Conservation (phyloP, 2,113 vertebrate species). For the Barnardius zonarius region DNA sequence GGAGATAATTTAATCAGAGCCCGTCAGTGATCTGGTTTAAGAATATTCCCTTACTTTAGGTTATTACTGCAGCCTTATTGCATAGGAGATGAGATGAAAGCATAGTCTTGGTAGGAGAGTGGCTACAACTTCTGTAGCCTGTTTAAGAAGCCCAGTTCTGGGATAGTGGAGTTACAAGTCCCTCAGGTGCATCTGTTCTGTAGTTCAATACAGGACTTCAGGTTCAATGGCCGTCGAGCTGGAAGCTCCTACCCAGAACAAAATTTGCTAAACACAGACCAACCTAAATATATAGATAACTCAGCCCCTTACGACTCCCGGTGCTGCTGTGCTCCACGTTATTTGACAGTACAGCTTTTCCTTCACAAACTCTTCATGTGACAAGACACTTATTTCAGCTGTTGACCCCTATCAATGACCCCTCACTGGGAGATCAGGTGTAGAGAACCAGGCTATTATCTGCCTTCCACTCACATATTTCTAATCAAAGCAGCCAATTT, state of each 20-base stretch:
- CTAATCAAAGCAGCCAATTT: constrained; percentile 70
- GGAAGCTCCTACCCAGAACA: not conserved
- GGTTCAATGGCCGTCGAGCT: not conserved
- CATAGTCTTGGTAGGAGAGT: not conserved
- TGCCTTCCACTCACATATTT: constrained; percentile 50
- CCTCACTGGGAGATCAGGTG: constrained; percentile 64
- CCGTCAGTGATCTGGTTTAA: not conserved
- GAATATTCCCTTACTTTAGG: not conserved
- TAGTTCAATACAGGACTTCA: not conserved
- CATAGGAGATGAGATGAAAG: not conserved
- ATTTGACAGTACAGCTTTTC: constrained; percentile 35
- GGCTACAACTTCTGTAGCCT: not conserved
- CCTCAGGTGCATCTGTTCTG: not conserved
- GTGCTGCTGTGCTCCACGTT: constrained; percentile 17
- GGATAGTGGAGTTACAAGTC: not conserved
- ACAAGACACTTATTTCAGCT: constrained; percentile 63
- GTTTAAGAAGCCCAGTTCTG: not conserved
- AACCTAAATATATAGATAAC: not conserved
- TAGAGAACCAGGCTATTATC: constrained; percentile 66
- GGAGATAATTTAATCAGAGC: constrained; percentile 8
- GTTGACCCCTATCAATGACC: constrained; percentile 68
- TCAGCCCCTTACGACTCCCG: not conserved
- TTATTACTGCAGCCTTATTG: not conserved
- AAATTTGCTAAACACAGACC: not conserved
- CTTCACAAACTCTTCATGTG: constrained; percentile 36